phyloP scores from a whole-genome alignment of 2,113 vertebrate species.

The Dolichotis patagonum region DNA sequence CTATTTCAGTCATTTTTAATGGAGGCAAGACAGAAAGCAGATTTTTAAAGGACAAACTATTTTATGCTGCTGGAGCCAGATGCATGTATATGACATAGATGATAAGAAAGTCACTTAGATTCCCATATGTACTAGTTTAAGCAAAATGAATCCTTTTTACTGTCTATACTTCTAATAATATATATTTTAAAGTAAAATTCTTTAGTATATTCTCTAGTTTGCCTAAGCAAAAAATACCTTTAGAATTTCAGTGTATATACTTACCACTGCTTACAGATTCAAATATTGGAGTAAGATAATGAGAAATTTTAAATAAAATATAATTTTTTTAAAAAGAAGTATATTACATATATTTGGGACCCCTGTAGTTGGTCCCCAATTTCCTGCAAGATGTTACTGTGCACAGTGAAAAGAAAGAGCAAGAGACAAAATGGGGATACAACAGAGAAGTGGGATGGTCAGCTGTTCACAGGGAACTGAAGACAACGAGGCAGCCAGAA shows the following conservation, averaged over 20 bases:
- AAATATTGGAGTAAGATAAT: background rate
- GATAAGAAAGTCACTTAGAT: background rate
- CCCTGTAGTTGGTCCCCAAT: background rate
- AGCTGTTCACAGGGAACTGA: background rate
- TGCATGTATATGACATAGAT: background rate
- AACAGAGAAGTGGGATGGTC: background rate
- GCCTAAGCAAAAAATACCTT: background rate
- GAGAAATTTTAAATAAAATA: background rate
- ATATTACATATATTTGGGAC: background rate
- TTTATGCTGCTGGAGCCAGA: background rate
- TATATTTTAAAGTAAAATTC: background rate
- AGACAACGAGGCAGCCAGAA: background rate
- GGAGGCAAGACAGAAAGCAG: background rate
- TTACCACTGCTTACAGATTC: background rate
- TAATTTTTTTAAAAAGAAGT: background rate
- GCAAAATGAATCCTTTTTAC: background rate
- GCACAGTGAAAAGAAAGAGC: background rate
- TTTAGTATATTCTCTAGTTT: background rate
- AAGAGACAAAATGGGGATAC: background rate
- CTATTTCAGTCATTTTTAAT: conserved; percentile 68
- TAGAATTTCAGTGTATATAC: background rate
- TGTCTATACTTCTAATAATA: background rate
- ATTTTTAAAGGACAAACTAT: conserved; percentile 28
- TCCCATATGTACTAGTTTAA: background rate
- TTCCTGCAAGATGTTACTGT: background rate